phyloP scores from a whole-genome alignment of 1,140 invertebrate species.

The Trichonephila clavata region DNA sequence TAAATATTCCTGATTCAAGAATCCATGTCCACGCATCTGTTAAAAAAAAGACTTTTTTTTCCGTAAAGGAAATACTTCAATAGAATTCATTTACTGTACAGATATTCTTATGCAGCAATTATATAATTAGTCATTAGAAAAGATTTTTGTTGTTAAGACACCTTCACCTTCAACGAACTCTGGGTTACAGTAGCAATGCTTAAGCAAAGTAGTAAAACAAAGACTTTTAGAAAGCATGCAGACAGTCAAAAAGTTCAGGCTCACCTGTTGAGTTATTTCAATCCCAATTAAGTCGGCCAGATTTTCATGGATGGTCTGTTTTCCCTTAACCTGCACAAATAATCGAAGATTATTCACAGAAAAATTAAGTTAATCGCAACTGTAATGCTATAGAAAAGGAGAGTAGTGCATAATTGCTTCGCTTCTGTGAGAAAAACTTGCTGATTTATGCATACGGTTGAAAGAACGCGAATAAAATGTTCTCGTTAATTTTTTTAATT shows the following conservation, averaged over 20 bases:
- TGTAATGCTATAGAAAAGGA: background rate
- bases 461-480: background rate
- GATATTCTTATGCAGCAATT: no score
- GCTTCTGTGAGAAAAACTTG: background rate
- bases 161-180: background rate
- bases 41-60: no score
- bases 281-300: slow-evolving; percentile 32
- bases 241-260: background rate
- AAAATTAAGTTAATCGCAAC: background rate
- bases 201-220: background rate
- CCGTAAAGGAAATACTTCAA: no score
- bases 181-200: background rate
- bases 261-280: slow-evolving; percentile 55
- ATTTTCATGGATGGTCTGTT: slow-evolving; percentile 34
- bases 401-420: background rate
- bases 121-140: no score
- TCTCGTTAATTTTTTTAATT: background rate
- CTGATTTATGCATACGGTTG: background rate
- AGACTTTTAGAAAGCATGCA: background rate
- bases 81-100: no score
- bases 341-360: background rate
- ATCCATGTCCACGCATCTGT: no score
- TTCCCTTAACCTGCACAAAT: slow-evolving; percentile 13
- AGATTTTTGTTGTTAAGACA: background rate
- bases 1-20: no score